Evolutionary conservation across 2,113 vertebrate species (phyloP), one percentile per base, ranked within the genome.

Genomic region (Calyptomena viridis): DNA sequence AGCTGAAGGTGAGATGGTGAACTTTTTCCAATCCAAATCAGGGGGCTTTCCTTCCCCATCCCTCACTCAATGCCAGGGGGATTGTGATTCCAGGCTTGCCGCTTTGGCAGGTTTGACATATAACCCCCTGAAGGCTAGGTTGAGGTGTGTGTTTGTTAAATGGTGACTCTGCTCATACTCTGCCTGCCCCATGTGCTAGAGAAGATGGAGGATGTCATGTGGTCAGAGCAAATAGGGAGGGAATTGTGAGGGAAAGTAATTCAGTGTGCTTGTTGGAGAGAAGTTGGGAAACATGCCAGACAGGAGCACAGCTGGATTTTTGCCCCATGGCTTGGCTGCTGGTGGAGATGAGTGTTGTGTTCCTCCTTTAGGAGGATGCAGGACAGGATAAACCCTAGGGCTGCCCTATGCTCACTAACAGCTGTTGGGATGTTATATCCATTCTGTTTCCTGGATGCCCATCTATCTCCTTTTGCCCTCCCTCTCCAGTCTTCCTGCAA

Each of bases 401-500:
- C 27, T 80, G 42, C 55, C 46, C 50, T 33, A 22, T 64, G 27
- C 39, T 84, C 37, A 40, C 22, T 86, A 19, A 11, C 40, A 39
- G 11, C 35, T 79, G 17, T 13, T 78, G 31, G n/a, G 20, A 60
- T 87, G 28, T 62, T 75, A 1, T 50, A 23, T 27, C 23, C 13
- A 55, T 73, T 83, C 33, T 19, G n/a, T 71, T 14, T 63, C 28
- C 30, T 63, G 37, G 44, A 28, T n/a, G 9, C 52, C 93, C 17
- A 74, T 0, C 1, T 35, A 69, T 31, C 47, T 78, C 23, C 19
- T 67, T 63, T 6, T 75, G 28, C 90, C 39, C 5, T 3, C 22
- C 50, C 7, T 46, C 59, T 82, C 40, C 77, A 99, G 99, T 98
- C 98, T 79, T 99, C 98, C 83, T 98, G 98, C 95, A 98, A 98